A percentile compares a stretch with the other conserved stretches of the same genome.
Conservation (phyloP, 2,888 invertebrate species). For the Heteromyza rotundicornis region DNA sequence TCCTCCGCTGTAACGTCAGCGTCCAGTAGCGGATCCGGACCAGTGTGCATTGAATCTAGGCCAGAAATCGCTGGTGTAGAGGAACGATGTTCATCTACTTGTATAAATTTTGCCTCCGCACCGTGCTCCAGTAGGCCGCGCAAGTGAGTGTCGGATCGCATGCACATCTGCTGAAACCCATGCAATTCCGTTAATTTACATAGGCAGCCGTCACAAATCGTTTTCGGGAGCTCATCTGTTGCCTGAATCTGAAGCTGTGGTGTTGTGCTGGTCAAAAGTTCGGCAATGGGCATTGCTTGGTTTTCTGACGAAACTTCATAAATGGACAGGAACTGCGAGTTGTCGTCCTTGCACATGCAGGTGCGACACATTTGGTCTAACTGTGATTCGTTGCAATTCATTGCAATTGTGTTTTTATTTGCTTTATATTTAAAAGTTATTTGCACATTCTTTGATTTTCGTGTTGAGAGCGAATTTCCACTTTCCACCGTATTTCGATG, state of each 20-base stretch:
- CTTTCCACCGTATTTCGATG: too few relatives aligned
- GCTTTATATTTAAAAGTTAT: too few relatives aligned
- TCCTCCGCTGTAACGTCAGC: too few relatives aligned
- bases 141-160: slow-evolving; percentile 59
- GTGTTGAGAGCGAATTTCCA: too few relatives aligned
- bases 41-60: too few relatives aligned
- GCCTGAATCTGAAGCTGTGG: slow-evolving; percentile 1
- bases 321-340: too few relatives aligned
- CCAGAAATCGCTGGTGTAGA: slow-evolving; percentile 22
- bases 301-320: neutral
- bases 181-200: slow-evolving; percentile 64
- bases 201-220: slow-evolving; percentile 67
- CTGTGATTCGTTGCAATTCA: too few relatives aligned
- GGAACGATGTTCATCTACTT: neutral
- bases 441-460: too few relatives aligned
- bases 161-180: slow-evolving; percentile 63
- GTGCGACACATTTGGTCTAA: slow-evolving; percentile 34
- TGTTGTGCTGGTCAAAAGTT: neutral
- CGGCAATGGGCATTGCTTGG: neutral
- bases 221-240: slow-evolving; percentile 68
- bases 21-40: neutral
- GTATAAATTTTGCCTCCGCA: neutral
- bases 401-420: too few relatives aligned
- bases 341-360: slow-evolving; percentile 27
- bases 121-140: slow-evolving; percentile 19